A percentile compares a stretch with the other conserved stretches of the same genome.
phyloP scores from a whole-genome alignment of 2,888 invertebrate genomes.

The Nemoura dubitans region DNA sequence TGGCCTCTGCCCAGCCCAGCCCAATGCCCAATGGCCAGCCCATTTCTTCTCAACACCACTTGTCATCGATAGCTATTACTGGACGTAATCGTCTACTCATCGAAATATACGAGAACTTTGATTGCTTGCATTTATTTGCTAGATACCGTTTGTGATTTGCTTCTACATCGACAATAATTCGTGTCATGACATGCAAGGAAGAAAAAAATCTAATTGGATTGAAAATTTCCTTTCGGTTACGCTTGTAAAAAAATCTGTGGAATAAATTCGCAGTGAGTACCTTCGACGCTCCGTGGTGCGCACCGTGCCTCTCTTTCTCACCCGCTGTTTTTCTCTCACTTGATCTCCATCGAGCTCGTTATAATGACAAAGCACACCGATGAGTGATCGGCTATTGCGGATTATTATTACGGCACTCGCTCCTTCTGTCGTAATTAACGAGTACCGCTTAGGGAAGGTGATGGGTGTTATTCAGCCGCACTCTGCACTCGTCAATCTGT shows the following conservation, averaged over 20 bases:
- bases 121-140: neutral
- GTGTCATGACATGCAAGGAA: neutral
- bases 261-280: neutral
- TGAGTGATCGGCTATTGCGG: neutral
- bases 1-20: neutral
- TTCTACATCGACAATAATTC: neutral
- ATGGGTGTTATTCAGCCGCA: neutral
- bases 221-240: neutral
- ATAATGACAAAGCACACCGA: neutral
- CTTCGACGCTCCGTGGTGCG: neutral
- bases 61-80: neutral
- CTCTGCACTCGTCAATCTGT: neutral
- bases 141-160: neutral
- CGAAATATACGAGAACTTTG: neutral
- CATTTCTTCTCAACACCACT: neutral
- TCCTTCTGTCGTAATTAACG: neutral
- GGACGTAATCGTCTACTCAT: neutral
- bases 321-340: neutral
- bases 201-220: neutral
- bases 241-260: neutral
- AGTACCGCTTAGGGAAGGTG: neutral
- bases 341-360: neutral
- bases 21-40: neutral
- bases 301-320: neutral
- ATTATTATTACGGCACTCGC: conserved; percentile 3